These are phyloP conservation scores for Trichoplax adhaerens DNA, from an alignment of 37 sponge, comb jelly and placozoan species.

Conservation along the genomic window DNA sequence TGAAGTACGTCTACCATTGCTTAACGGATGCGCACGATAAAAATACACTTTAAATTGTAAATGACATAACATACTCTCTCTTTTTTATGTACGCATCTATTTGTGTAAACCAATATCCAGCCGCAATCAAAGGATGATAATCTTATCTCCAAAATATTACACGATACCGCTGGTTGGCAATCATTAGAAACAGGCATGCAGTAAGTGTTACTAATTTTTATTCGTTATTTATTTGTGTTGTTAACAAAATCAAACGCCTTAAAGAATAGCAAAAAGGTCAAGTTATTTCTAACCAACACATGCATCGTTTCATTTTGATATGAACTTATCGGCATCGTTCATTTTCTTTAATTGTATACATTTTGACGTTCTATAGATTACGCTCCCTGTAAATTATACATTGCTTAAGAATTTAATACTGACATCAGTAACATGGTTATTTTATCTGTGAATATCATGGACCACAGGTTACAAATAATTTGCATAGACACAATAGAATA, in stretches of 20 bases:
- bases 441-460: conserved; percentile 1
- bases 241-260: too few relatives aligned
- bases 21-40: background rate
- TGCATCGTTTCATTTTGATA: too few relatives aligned
- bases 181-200: conserved; percentile 75
- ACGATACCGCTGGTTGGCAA: conserved; percentile 93
- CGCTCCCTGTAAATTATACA: too few relatives aligned
- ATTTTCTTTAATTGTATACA: too few relatives aligned
- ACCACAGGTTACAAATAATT: background rate
- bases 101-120: background rate
- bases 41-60: conserved; percentile 6
- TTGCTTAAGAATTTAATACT: too few relatives aligned
- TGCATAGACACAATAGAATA: conserved; percentile 1
- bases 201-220: conserved; percentile 11
- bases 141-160: conserved; percentile 46
- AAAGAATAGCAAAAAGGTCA: too few relatives aligned
- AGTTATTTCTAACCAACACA: too few relatives aligned
- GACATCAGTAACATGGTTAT: too few relatives aligned
- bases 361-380: too few relatives aligned
- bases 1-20: background rate
- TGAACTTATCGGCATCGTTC: too few relatives aligned
- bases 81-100: too few relatives aligned
- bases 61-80: conserved; percentile 3
- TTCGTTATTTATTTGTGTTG: background rate
- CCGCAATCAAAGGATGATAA: conserved; percentile 14